Evolutionary conservation across 1,140 invertebrate species (phyloP).

Genomic region (Aphelinus atriplicis): DNA sequence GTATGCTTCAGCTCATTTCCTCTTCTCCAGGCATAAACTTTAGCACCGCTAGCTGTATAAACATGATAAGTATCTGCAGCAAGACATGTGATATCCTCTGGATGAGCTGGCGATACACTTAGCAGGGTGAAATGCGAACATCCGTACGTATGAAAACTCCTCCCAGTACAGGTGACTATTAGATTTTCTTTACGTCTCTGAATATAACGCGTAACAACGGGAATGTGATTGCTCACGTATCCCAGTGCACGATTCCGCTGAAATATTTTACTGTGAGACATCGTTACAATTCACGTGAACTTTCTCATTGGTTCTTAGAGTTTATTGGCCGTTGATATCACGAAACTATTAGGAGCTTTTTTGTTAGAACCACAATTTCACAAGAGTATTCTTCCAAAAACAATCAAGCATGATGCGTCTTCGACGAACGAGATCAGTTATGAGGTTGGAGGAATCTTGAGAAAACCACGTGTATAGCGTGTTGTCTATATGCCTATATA

Average conservation of each 20-base stretch:
- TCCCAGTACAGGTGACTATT: conserved; percentile 89
- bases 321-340: too few species aligned
- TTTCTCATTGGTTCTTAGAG: conserved; percentile 2
- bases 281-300: conserved; percentile 36
- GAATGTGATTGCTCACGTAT: conserved; percentile 93
- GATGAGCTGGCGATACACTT: conserved; percentile 83
- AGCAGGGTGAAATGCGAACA: conserved; percentile 84
- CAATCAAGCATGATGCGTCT: too few species aligned
- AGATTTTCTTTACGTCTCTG: conserved; percentile 86
- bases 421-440: too few species aligned
- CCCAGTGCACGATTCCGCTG: conserved; percentile 84
- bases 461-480: too few species aligned
- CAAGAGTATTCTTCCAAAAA: too few species aligned
- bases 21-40: conserved; percentile 87
- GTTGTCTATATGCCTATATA: too few species aligned
- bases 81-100: conserved; percentile 84
- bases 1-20: conserved; percentile 86
- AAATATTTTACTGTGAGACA: conserved; percentile 80
- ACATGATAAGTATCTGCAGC: conserved; percentile 82
- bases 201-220: conserved; percentile 86
- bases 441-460: too few species aligned
- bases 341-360: too few species aligned
- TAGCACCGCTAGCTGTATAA: conserved; percentile 83
- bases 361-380: too few species aligned
- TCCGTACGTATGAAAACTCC: conserved; percentile 91